A percentile compares a stretch with the other conserved stretches of the same genome.
phyloP scores from a whole-genome alignment of 2,113 vertebrate genomes.

The Brachyhypopomus occidentalis region DNA sequence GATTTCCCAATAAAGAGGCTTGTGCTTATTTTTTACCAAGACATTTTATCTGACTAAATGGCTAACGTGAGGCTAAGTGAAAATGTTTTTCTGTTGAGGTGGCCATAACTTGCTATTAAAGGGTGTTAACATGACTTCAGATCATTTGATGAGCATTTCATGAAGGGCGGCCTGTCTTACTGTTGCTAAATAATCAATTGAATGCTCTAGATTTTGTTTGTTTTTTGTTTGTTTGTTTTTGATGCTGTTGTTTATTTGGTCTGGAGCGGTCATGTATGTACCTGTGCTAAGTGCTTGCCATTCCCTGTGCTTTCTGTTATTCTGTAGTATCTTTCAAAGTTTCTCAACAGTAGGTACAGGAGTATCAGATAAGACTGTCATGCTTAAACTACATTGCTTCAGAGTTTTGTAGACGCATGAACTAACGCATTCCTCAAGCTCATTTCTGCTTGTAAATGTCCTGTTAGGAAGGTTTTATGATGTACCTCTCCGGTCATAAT shows the following conservation, averaged over 20 bases:
- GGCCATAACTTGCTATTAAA: slow-evolving; percentile 42
- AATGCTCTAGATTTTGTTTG: slow-evolving; percentile 38
- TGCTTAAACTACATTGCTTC: not conserved
- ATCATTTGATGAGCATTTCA: slow-evolving; percentile 25
- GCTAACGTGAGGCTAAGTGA: slow-evolving; percentile 22
- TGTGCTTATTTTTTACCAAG: slow-evolving; percentile 33
- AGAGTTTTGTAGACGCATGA: slow-evolving; percentile 14
- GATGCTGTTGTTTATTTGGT: not conserved
- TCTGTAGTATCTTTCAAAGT: slow-evolving; percentile 25
- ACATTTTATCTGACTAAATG: slow-evolving; percentile 25
- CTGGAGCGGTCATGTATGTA: slow-evolving; percentile 39
- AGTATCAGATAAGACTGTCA: not conserved
- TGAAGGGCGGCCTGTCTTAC: slow-evolving; percentile 49
- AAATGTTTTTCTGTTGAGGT: slow-evolving; percentile 34
- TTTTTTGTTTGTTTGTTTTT: not conserved
- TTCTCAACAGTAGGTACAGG: slow-evolving; percentile 23
- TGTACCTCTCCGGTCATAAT: not conserved
- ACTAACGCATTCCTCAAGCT: slow-evolving; percentile 35
- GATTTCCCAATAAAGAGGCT: slow-evolving; percentile 39
- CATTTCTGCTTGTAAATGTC: slow-evolving; percentile 32
- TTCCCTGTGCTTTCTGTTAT: slow-evolving; percentile 42
- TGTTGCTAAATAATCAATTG: slow-evolving; percentile 51
- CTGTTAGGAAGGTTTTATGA: slow-evolving; percentile 16
- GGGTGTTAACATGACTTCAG: slow-evolving; percentile 12
- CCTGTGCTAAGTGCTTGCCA: slow-evolving; percentile 32